Evolutionary conservation across 2,113 vertebrate species (phyloP).

Genomic region (Capreolus pygargus): DNA sequence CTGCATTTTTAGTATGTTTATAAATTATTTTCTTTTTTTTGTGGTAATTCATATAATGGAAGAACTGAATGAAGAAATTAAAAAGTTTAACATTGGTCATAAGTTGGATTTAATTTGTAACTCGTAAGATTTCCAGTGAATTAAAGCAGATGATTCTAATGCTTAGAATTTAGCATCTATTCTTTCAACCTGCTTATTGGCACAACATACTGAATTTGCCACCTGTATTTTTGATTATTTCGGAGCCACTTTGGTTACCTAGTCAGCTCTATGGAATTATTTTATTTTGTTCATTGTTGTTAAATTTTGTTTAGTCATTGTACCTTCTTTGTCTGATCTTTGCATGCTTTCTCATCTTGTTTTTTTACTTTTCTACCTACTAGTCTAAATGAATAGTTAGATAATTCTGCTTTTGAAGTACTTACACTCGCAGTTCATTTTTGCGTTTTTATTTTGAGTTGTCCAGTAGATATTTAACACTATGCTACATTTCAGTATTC

Average conservation of each 20-base stretch:
- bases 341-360: not conserved
- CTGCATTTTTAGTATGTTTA: not conserved
- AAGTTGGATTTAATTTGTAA: not conserved
- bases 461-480: not conserved
- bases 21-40: not conserved
- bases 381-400: not conserved
- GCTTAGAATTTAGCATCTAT: not conserved
- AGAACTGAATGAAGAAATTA: not conserved
- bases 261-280: not conserved
- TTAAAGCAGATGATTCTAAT: not conserved
- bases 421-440: not conserved
- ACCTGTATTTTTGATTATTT: not conserved
- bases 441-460: not conserved
- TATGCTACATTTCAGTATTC: not conserved
- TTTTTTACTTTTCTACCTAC: slow-evolving; percentile 7
- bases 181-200: not conserved
- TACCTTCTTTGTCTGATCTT: not conserved
- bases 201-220: not conserved
- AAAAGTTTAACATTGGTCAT: not conserved
- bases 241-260: not conserved
- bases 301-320: not conserved
- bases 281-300: not conserved
- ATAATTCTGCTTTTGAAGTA: not conserved
- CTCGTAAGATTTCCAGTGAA: not conserved
- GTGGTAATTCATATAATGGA: not conserved